Percentiles rank a stretch among this genome's conserved stretches.
Conservation (phyloP, 1,140 invertebrate species). For the Aphidius gifuensis region DNA sequence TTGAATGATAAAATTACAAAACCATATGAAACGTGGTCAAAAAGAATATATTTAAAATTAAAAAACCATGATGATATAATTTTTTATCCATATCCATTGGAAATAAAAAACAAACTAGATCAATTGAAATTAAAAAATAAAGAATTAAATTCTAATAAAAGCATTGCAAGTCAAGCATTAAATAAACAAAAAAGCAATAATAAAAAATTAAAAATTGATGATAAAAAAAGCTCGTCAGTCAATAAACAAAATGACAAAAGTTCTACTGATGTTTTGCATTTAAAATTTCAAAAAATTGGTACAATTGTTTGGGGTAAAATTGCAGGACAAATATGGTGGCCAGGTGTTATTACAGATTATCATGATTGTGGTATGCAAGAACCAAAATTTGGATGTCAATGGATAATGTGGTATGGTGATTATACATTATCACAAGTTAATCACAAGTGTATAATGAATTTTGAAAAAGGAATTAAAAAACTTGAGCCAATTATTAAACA, state of each 20-base stretch:
- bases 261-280: slow-evolving; percentile 29
- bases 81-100: slow-evolving; percentile 39
- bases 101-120: slow-evolving; percentile 33
- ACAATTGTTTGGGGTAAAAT: slow-evolving; percentile 47
- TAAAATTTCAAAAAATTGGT: slow-evolving; percentile 42
- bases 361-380: slow-evolving; percentile 43
- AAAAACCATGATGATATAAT: slow-evolving; percentile 33
- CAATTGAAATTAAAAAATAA: slow-evolving; percentile 25
- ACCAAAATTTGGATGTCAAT: slow-evolving; percentile 46
- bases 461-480: slow-evolving; percentile 32
- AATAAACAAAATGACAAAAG: slow-evolving; percentile 20
- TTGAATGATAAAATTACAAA: slow-evolving; percentile 33
- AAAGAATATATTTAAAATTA: slow-evolving; percentile 28
- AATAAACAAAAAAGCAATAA: slow-evolving; percentile 5
- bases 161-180: slow-evolving; percentile 30
- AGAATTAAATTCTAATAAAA: slow-evolving; percentile 32
- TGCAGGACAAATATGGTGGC: slow-evolving; percentile 46
- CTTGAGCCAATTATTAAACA: slow-evolving; percentile 33
- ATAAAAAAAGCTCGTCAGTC: slow-evolving; percentile 24
- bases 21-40: slow-evolving; percentile 39
- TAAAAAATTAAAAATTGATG: slow-evolving; percentile 25
- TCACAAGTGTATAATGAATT: slow-evolving; percentile 32
- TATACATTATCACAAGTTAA: slow-evolving; percentile 43
- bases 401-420: slow-evolving; percentile 52
- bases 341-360: slow-evolving; percentile 48